Evolutionary conservation across 2,888 invertebrate genomes (phyloP), one percentile per base, ranked within the genome.

Genomic region (Aphidoletes aphidimyza): DNA sequence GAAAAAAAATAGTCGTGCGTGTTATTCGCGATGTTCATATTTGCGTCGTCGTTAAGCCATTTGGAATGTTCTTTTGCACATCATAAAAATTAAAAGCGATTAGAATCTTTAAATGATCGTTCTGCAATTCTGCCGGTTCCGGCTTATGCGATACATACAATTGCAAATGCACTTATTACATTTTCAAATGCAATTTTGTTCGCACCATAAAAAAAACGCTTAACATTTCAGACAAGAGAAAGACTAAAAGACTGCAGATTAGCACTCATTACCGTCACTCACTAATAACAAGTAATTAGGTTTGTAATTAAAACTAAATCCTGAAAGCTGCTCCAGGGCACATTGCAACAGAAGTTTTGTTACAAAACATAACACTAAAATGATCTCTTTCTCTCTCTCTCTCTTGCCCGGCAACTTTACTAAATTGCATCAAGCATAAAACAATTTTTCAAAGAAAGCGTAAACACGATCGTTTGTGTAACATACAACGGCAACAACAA

Each of bases 261-360:
- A 69, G n/a, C 69, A 69, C 26, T 69, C 34, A 69, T 69, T 69
- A 69, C 69, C 69, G 34, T 69, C 34, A 69, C 34, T 69, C 69
- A 69, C 30, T 69, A 69, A 69, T 69, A 69, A 69, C 69, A 69
- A 69, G 34, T 30, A 69, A 69, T 69, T 69, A 30, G 26, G 9
- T 69, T 69, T 34, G 34, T 14, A 69, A 69, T 69, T 54, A 54
- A 47, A 47, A 19, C 47, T 17, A 19, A 69, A 14, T 69, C 34
- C 34, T 30, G 69, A 69, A 69, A 69, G 5, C 54, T 9, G 1
- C 3, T 30, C 14, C 30, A 30, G 69, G 11, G 34, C 69, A 69
- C 69, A n/a, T 69, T 69, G 69, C n/a, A 30, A 69, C 34, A 69
- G 30, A 69, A 34, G 30, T 69, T 19, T 30, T 69, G 69, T n/a